Evolutionary conservation across 2,113 vertebrate genomes (phyloP).

Genomic region (Rhinoderma darwinii): DNA sequence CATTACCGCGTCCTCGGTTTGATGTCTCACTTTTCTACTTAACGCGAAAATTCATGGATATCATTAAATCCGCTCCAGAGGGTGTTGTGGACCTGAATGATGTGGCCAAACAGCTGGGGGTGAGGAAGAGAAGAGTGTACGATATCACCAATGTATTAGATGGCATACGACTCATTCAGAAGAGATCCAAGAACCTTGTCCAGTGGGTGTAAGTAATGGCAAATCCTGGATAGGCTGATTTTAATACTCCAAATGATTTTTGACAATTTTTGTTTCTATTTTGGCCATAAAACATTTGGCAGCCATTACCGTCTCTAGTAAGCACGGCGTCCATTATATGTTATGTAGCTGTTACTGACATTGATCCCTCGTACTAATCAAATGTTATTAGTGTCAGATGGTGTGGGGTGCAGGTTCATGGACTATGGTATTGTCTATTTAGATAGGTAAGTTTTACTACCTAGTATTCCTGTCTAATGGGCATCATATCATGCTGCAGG

Average conservation of each 20-base stretch:
- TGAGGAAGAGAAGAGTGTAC: constrained; percentile 83
- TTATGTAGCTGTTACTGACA: not conserved
- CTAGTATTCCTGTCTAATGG: not conserved
- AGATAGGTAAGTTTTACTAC: not conserved
- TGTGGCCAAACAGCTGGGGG: constrained; percentile 75
- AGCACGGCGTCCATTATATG: too few relatives aligned
- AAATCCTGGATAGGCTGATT: not conserved
- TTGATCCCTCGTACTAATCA: not conserved
- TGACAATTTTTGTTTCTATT: too few relatives aligned
- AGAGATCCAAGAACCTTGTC: constrained; percentile 81
- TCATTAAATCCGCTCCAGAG: constrained; percentile 77
- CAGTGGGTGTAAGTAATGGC: constrained; percentile 88
- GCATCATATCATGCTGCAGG: not conserved
- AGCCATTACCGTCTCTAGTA: too few relatives aligned
- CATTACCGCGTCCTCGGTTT: constrained; percentile 71
- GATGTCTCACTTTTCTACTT: constrained; percentile 80
- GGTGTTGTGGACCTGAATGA: constrained; percentile 84
- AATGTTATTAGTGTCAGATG: not conserved
- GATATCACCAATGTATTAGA: constrained; percentile 89
- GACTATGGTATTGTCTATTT: not conserved
- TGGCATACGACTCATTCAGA: constrained; percentile 82
- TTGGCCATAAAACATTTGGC: too few relatives aligned
- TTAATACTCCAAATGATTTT: not conserved
- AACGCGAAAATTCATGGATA: constrained; percentile 85
- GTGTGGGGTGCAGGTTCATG: not conserved